Conservation (phyloP, 2,113 vertebrate genomes). For the Ctenomys sociabilis region DNA sequence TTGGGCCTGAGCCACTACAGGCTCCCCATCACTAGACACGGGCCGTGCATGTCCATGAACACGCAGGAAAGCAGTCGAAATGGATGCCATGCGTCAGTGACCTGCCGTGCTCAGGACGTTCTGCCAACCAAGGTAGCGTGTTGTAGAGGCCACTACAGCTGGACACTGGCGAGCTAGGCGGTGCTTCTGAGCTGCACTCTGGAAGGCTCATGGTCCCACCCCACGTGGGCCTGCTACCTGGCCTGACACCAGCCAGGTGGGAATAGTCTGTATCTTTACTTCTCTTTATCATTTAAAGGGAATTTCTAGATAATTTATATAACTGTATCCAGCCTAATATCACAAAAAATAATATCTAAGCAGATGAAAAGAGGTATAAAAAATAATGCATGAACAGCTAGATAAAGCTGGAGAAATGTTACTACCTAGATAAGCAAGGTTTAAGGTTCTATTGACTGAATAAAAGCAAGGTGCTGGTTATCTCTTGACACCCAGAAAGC, state of each 20-base stretch:
- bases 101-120: neutral
- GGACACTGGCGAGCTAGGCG: neutral
- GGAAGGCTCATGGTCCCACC: neutral
- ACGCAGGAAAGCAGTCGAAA: neutral
- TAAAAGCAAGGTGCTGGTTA: neutral
- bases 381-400: neutral
- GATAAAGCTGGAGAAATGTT: neutral
- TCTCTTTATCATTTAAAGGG: slow-evolving; percentile 2
- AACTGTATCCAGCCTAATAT: neutral
- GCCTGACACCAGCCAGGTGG: neutral
- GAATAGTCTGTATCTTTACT: neutral
- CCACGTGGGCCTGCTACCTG: neutral
- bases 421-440: neutral
- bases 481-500: neutral
- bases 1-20: neutral
- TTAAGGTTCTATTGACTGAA: neutral
- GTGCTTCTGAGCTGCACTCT: neutral
- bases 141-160: neutral
- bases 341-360: neutral
- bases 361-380: neutral
- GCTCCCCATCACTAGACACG: neutral
- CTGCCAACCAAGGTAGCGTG: neutral
- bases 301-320: neutral
- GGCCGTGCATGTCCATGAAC: neutral
- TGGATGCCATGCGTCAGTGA: neutral